Percentiles rank a stretch among this genome's conserved stretches.
Evolutionary conservation across 2,113 vertebrate species (phyloP).

Genomic region (Xiphophorus couchianus): DNA sequence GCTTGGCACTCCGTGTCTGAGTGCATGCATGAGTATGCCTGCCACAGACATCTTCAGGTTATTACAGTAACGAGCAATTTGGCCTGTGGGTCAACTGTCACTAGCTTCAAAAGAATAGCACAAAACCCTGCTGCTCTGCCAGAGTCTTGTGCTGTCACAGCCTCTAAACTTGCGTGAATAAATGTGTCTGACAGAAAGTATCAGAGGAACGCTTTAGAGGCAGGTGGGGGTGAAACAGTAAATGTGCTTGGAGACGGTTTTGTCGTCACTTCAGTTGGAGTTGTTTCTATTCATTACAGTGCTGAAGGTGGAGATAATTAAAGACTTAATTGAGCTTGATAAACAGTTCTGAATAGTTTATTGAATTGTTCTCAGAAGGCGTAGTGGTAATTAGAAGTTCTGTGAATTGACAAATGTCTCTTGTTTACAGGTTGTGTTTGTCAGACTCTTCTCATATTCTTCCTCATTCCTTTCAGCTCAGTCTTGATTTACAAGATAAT

Average conservation of each 20-base stretch:
- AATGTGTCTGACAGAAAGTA: constrained; percentile 26
- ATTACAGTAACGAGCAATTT: constrained; percentile 70
- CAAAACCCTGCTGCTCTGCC: constrained; percentile 30
- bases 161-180: constrained; percentile 21
- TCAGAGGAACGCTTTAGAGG: constrained; percentile 22
- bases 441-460: constrained; percentile 1
- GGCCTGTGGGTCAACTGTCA: constrained; percentile 65
- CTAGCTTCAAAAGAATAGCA: constrained; percentile 52
- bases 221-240: constrained; percentile 5
- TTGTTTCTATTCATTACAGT: constrained; percentile 59
- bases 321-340: constrained; percentile 69
- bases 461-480: background rate
- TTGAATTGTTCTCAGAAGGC: constrained; percentile 59
- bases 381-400: constrained; percentile 56
- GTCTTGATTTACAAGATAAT: background rate
- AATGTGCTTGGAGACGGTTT: constrained; percentile 19
- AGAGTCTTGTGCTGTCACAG: constrained; percentile 32
- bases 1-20: constrained; percentile 29
- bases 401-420: constrained; percentile 40
- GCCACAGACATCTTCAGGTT: constrained; percentile 58
- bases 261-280: constrained; percentile 30
- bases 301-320: constrained; percentile 61
- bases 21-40: constrained; percentile 10
- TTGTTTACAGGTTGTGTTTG: constrained; percentile 11
- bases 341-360: constrained; percentile 66